Evolutionary conservation across 2,888 invertebrate species (phyloP).

Genomic region (Dinocampus coccinellae): DNA sequence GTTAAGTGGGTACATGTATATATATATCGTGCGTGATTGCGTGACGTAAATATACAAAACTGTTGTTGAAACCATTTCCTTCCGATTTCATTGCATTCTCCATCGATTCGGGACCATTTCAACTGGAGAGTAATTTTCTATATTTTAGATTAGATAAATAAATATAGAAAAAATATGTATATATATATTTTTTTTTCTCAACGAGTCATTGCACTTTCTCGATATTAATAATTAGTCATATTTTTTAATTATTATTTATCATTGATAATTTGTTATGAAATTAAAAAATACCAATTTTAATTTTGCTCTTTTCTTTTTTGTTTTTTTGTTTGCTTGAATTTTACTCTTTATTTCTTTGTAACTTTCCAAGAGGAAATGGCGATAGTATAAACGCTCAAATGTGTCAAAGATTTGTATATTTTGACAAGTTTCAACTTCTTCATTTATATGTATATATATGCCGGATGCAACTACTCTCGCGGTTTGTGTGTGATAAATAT

Average conservation of each 20-base stretch:
- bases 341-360: neutral
- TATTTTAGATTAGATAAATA: neutral
- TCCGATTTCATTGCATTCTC: conserved; percentile 49
- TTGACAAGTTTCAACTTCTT: conserved; percentile 63
- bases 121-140: neutral
- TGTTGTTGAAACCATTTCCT: conserved; percentile 51
- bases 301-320: neutral
- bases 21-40: conserved; percentile 44
- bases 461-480: conserved; percentile 65
- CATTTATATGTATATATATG: conserved; percentile 36
- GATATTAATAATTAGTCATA: neutral
- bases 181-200: too few species aligned
- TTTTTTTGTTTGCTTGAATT: too few species aligned
- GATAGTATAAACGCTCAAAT: neutral
- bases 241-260: neutral
- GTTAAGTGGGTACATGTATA: neutral
- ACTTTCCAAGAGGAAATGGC: neutral
- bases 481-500: conserved; percentile 25
- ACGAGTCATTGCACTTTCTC: neutral
- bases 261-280: too few species aligned
- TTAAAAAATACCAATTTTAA: neutral
- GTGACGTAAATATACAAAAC: conserved; percentile 50
- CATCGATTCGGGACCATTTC: conserved; percentile 35
- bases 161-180: too few species aligned
- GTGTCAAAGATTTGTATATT: conserved; percentile 62